These are phyloP conservation scores for Mesoligia furuncula DNA, from an alignment of 2,888 invertebrate species.

Conservation along the genomic window DNA sequence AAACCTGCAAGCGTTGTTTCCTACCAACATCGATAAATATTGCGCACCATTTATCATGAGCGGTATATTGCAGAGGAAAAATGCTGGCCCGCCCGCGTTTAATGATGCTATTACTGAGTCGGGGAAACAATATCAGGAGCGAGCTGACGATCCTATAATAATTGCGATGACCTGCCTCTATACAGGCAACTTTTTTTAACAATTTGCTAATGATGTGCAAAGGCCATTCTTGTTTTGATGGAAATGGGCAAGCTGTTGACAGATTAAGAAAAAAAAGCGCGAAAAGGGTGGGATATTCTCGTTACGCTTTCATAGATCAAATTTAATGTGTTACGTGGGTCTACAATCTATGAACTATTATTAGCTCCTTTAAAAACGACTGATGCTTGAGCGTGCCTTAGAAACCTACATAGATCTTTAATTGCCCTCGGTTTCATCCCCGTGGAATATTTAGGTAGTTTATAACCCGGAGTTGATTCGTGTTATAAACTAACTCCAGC, in stretches of 20 bases:
- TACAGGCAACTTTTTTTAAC: conserved; percentile 50
- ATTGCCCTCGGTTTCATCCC: background rate
- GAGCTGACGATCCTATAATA: conserved; percentile 62
- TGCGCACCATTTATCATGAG: conserved; percentile 71
- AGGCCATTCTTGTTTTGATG: conserved; percentile 36
- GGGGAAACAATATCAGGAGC: conserved; percentile 71
- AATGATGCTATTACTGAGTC: conserved; percentile 75
- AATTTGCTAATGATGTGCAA: conserved; percentile 55
- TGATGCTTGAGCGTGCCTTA: background rate
- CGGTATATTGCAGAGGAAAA: conserved; percentile 69
- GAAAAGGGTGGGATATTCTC: background rate
- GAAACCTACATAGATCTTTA: background rate
- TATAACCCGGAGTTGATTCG: background rate
- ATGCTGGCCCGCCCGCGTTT: conserved; percentile 64
- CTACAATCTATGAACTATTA: background rate
- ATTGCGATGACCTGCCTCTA: conserved; percentile 59
- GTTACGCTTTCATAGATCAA: conserved; percentile 3
- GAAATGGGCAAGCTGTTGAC: conserved; percentile 48
- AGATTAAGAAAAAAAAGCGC: background rate
- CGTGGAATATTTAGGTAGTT: background rate
- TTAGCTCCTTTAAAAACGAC: background rate
- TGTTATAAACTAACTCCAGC: background rate
- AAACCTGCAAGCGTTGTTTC: conserved; percentile 55
- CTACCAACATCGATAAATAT: conserved; percentile 70
- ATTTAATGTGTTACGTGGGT: background rate